Evolutionary conservation across 2,113 vertebrate genomes (phyloP).

Genomic region (Garra rufa): DNA sequence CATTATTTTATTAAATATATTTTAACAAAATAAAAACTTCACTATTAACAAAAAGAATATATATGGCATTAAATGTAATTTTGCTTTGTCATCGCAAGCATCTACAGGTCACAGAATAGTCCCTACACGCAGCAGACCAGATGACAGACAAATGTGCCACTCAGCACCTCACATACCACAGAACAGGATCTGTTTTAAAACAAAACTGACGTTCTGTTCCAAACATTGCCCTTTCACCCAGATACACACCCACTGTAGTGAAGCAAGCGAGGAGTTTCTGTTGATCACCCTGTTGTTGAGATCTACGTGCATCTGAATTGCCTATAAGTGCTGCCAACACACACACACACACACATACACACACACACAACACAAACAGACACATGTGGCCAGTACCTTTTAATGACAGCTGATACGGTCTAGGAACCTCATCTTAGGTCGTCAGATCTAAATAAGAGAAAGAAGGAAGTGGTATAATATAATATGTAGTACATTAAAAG

Average conservation of each 20-base stretch:
- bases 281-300: slow-evolving; percentile 42
- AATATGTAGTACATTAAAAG: background rate
- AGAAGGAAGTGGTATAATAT: background rate
- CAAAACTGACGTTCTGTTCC: slow-evolving; percentile 9
- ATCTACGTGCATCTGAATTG: slow-evolving; percentile 24
- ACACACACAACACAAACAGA: background rate
- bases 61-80: background rate
- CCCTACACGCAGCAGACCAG: background rate
- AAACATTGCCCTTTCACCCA: slow-evolving; percentile 69
- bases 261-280: slow-evolving; percentile 47
- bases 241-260: slow-evolving; percentile 57
- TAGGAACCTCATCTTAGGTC: background rate
- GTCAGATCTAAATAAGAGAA: background rate
- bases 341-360: background rate
- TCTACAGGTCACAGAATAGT: background rate
- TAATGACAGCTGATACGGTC: background rate
- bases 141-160: background rate
- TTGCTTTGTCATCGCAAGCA: background rate
- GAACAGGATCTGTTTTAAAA: slow-evolving; percentile 9
- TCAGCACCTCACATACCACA: slow-evolving; percentile 15
- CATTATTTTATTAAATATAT: no score
- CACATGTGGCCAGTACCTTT: background rate
- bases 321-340: slow-evolving; percentile 5
- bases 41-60: no score
- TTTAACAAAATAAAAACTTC: no score